A percentile compares a stretch with the other conserved stretches of the same genome.
Evolutionary conservation across 2,888 invertebrate genomes (phyloP).

Genomic region (Cataglyphis rosenhaueri): DNA sequence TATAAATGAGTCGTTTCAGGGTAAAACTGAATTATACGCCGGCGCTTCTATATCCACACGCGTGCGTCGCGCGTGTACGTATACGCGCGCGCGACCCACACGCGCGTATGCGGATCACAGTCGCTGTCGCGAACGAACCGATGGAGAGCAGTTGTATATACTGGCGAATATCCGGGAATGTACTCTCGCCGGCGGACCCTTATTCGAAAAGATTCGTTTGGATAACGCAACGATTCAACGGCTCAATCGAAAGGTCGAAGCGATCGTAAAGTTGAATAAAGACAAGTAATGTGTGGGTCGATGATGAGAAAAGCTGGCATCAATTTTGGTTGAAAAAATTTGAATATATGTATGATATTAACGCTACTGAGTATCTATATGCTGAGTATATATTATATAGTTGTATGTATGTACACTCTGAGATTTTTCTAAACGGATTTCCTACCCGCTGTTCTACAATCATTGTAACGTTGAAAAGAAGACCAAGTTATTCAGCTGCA

Average conservation of each 20-base stretch:
- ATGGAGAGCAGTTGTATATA: slow-evolving; percentile 52
- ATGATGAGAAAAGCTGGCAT: neutral
- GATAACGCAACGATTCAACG: slow-evolving; percentile 68
- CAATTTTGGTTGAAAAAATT: neutral
- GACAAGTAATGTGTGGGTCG: neutral
- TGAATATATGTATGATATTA: slow-evolving; percentile 11
- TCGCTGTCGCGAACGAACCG: slow-evolving; percentile 57
- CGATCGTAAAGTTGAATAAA: slow-evolving; percentile 55
- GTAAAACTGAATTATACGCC: slow-evolving; percentile 83
- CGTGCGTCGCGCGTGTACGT: slow-evolving; percentile 51
- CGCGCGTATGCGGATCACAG: slow-evolving; percentile 57
- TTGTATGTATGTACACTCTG: neutral
- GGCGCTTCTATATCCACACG: slow-evolving; percentile 70
- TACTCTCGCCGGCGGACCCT: slow-evolving; percentile 56
- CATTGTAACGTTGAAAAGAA: slow-evolving; percentile 8
- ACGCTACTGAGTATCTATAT: neutral
- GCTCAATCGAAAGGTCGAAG: slow-evolving; percentile 57
- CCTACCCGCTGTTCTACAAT: neutral
- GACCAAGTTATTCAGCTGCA: slow-evolving; percentile 18
- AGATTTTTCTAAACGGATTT: slow-evolving; percentile 10
- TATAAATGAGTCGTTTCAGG: slow-evolving; percentile 84
- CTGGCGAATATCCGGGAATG: slow-evolving; percentile 69
- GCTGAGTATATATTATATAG: neutral
- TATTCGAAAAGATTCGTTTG: slow-evolving; percentile 70
- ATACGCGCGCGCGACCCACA: slow-evolving; percentile 12